These are phyloP conservation scores for Epizoanthus ramosus DNA, from an alignment of 92 coral and sea anemone species.

Conservation along the genomic window DNA sequence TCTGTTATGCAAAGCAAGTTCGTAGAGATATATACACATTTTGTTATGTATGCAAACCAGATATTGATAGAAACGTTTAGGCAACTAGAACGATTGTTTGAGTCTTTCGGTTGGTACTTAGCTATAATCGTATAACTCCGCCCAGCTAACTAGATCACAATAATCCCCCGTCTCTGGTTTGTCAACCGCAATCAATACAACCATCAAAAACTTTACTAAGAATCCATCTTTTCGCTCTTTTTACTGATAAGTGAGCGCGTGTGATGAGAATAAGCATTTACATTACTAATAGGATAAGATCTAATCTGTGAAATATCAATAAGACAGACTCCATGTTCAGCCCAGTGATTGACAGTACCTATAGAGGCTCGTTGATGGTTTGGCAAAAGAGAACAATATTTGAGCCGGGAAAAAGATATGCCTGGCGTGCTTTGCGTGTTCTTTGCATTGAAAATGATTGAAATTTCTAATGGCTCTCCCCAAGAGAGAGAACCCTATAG, in stretches of 20 bases:
- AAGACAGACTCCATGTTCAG: conserved; percentile 21
- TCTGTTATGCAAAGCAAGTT: conserved; percentile 17
- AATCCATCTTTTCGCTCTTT: conserved; percentile 3
- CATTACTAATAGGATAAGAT: conserved; percentile 41
- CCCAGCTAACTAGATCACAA: conserved; percentile 19
- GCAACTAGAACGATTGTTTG: background rate
- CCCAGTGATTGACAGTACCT: background rate
- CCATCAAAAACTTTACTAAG: background rate
- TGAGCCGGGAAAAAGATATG: background rate
- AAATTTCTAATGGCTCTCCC: conserved; percentile 43
- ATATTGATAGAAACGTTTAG: conserved; percentile 7
- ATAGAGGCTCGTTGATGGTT: no score
- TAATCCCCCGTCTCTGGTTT: conserved; percentile 2
- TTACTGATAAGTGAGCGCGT: conserved; percentile 40
- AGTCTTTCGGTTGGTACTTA: background rate
- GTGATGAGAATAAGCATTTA: conserved; percentile 37
- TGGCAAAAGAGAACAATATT: background rate
- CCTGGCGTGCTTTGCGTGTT: conserved; percentile 23
- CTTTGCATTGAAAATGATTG: conserved; percentile 20
- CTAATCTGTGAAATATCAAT: conserved; percentile 41
- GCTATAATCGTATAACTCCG: conserved; percentile 20
- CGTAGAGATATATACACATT: conserved; percentile 4
- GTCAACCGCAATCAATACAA: conserved; percentile 22
- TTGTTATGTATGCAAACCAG: conserved; percentile 15
- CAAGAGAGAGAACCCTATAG: conserved; percentile 37